Percentiles rank a stretch among this genome's conserved stretches.
phyloP scores from a whole-genome alignment of 2,888 invertebrate species.

The Temnothorax rugatulus region DNA sequence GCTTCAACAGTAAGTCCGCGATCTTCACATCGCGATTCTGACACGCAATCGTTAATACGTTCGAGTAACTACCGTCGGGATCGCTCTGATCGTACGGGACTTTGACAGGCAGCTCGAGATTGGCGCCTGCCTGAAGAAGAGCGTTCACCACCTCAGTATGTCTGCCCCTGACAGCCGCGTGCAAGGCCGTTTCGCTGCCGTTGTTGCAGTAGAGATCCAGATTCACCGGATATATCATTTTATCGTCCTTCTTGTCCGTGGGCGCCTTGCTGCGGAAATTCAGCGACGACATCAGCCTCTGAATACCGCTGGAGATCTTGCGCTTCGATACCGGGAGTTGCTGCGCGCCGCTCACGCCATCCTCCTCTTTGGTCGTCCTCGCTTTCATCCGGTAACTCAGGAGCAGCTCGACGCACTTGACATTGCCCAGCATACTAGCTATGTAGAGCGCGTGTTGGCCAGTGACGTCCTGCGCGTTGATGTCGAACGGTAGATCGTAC shows the following conservation, averaged over 20 bases:
- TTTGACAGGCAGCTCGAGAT: conserved; percentile 92
- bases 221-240: conserved; percentile 90
- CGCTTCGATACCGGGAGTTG: conserved; percentile 87
- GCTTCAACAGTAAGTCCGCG: conserved; percentile 92
- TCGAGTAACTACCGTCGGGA: conserved; percentile 87
- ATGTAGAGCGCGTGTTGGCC: conserved; percentile 97
- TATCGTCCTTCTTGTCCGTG: conserved; percentile 86
- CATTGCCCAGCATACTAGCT: conserved; percentile 94
- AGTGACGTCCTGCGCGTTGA: conserved; percentile 96
- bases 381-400: conserved; percentile 91
- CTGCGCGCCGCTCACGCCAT: conserved; percentile 78
- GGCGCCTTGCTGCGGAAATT: conserved; percentile 89
- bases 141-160: conserved; percentile 91
- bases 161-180: conserved; percentile 92
- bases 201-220: conserved; percentile 92
- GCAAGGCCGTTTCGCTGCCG: conserved; percentile 93
- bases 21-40: conserved; percentile 90
- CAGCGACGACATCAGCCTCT: conserved; percentile 94
- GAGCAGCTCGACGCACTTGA: conserved; percentile 92
- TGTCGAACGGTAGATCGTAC: conserved; percentile 96
- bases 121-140: conserved; percentile 93
- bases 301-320: conserved; percentile 95
- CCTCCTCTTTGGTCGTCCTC: conserved; percentile 86
- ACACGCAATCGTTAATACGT: conserved; percentile 91
- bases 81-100: conserved; percentile 86